These are phyloP conservation scores for Caranx ignobilis DNA, from an alignment of 2,113 vertebrate species.

Conservation along the genomic window DNA sequence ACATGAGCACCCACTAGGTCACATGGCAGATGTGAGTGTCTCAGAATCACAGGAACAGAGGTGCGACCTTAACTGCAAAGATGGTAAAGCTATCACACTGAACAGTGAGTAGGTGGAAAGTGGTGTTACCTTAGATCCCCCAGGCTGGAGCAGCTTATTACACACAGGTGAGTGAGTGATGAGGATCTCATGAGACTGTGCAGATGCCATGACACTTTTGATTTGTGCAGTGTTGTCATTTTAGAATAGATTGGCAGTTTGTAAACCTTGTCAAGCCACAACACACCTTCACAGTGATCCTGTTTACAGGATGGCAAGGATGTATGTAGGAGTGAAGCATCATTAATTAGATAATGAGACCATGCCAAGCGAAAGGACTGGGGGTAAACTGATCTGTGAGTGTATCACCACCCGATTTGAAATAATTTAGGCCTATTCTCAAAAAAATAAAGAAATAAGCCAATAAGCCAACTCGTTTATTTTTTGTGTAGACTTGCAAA, in stretches of 20 bases:
- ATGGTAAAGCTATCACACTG: neutral
- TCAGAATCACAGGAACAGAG: neutral
- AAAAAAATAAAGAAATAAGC: no score
- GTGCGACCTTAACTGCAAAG: neutral
- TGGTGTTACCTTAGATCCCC: neutral
- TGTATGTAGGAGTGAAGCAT: no score
- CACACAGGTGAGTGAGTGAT: neutral
- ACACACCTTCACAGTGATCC: neutral
- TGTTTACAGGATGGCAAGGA: neutral
- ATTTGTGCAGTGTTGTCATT: no score
- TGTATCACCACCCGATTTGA: no score
- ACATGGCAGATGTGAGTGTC: neutral
- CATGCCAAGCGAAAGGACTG: no score
- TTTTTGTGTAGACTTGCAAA: no score
- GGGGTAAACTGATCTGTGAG: no score
- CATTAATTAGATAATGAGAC: no score
- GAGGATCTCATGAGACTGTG: neutral
- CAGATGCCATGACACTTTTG: no score
- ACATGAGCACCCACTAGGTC: slow-evolving; percentile 14
- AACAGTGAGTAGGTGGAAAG: neutral
- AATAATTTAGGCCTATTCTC: no score
- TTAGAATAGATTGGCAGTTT: neutral
- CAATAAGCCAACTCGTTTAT: no score
- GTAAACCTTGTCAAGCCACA: neutral
- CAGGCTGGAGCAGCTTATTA: neutral